Evolutionary conservation across 2,888 invertebrate species (phyloP).

Genomic region (Leistus spinibarbis): DNA sequence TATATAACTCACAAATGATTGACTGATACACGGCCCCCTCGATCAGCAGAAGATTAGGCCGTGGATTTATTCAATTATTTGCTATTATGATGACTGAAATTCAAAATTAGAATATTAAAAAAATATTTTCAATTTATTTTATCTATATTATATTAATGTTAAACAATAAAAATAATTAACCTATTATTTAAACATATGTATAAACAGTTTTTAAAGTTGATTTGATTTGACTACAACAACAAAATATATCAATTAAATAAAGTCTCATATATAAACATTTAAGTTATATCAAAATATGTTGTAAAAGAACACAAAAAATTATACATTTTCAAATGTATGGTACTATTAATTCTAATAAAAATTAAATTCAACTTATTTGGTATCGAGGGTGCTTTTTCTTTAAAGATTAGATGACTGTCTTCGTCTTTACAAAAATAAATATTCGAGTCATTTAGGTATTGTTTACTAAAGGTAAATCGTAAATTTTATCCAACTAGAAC

Average conservation of each 20-base stretch:
- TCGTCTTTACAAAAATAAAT: conserved; percentile 14
- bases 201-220: conserved; percentile 34
- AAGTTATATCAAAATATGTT: conserved; percentile 8
- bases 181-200: conserved; percentile 25
- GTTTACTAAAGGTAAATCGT: not conserved
- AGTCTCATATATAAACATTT: conserved; percentile 9
- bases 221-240: not conserved
- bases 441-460: not conserved
- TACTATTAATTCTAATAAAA: not conserved
- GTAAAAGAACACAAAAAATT: conserved; percentile 17
- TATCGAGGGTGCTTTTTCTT: not conserved
- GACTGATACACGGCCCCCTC: not conserved
- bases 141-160: conserved; percentile 19
- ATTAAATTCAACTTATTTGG: conserved; percentile 2
- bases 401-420: not conserved
- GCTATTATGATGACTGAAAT: not conserved
- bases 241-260: not conserved
- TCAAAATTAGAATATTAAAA: conserved; percentile 3
- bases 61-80: not conserved
- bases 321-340: conserved; percentile 27
- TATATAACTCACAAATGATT: not conserved
- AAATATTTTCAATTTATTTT: conserved; percentile 31
- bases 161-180: conserved; percentile 34
- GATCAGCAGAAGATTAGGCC: not conserved
- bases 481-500: not conserved